phyloP scores from a whole-genome alignment of 1,140 invertebrate genomes.

The Euwallacea similis region DNA sequence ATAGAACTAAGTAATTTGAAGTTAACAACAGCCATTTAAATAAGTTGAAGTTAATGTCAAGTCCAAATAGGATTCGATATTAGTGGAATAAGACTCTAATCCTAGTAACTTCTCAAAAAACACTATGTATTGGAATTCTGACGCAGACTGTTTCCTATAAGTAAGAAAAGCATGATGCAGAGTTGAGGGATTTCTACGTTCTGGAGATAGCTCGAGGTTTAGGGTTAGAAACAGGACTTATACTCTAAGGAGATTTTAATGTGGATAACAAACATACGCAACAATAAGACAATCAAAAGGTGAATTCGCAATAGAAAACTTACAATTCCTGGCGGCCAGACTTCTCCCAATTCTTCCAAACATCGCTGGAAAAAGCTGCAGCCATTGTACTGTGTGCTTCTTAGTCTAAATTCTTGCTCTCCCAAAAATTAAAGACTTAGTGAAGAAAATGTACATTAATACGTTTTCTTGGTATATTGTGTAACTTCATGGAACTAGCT shows the following conservation, averaged over 20 bases:
- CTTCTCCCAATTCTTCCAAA: conserved; percentile 70
- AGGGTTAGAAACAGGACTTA: not conserved
- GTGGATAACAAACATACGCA: not conserved
- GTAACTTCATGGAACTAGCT: too few relatives aligned
- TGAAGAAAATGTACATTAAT: too few relatives aligned
- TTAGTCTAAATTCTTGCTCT: too few relatives aligned
- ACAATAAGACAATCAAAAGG: not conserved
- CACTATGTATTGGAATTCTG: not conserved
- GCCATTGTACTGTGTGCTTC: too few relatives aligned
- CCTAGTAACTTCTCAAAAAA: not conserved
- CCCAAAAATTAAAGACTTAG: too few relatives aligned
- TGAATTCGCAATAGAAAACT: conserved; percentile 54
- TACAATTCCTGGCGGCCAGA: conserved; percentile 67
- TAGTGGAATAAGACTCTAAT: not conserved
- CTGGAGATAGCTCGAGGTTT: too few relatives aligned
- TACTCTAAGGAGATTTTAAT: not conserved
- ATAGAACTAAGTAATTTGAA: too few relatives aligned
- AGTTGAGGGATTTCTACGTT: too few relatives aligned
- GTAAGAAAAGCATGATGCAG: not conserved
- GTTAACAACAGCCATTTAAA: too few relatives aligned
- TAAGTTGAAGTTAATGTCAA: not conserved
- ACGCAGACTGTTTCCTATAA: not conserved
- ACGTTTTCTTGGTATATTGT: too few relatives aligned
- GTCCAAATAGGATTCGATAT: not conserved
- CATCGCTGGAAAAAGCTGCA: conserved; percentile 48